A percentile compares a stretch with the other conserved stretches of the same genome.
Evolutionary conservation across 2,797 vertebrate genomes (phyloP).

Genomic region (Brachyrhaphis roseni): DNA sequence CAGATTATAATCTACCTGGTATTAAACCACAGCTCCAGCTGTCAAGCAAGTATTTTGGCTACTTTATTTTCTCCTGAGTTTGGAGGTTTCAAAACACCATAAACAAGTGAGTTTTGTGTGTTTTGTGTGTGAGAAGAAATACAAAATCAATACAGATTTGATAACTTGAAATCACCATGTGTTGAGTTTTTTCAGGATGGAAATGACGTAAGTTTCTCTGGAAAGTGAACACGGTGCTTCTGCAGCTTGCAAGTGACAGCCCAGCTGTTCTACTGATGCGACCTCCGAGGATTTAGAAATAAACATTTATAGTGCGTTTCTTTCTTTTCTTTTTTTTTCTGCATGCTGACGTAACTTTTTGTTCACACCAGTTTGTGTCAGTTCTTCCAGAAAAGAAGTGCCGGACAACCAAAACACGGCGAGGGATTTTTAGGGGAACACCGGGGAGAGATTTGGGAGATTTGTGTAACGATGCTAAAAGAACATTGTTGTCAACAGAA

Average conservation of each 20-base stretch:
- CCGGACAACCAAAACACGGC: conserved; percentile 1
- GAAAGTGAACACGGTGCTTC: conserved; percentile 4
- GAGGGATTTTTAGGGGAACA: conserved; percentile 19
- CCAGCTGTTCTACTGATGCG: conserved; percentile 43
- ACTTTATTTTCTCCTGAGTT: conserved; percentile 30
- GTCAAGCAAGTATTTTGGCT: conserved; percentile 49
- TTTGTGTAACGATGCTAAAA: conserved; percentile 8
- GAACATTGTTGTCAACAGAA: conserved; percentile 5
- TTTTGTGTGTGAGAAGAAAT: conserved; percentile 14
- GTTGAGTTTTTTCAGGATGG: conserved; percentile 22
- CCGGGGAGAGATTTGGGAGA: conserved; percentile 11
- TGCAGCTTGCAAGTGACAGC: conserved; percentile 30
- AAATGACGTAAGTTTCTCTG: conserved; percentile 20
- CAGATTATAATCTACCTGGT: conserved; percentile 38
- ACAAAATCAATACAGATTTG: conserved; percentile 2
- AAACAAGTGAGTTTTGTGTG: conserved; percentile 28
- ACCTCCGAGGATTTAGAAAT: conserved; percentile 29
- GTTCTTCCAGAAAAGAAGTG: conserved; percentile 24
- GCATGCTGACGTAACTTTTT: background rate
- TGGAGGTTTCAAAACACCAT: conserved; percentile 42
- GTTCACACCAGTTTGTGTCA: conserved; percentile 13
- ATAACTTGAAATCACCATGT: conserved; percentile 36
- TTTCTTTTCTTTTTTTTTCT: background rate
- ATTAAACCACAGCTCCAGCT: conserved; percentile 51
- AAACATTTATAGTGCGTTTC: conserved; percentile 19